Base-by-base conservation (phyloP, 2,888 invertebrate species). In the Tetranychus truncatus region DNA sequence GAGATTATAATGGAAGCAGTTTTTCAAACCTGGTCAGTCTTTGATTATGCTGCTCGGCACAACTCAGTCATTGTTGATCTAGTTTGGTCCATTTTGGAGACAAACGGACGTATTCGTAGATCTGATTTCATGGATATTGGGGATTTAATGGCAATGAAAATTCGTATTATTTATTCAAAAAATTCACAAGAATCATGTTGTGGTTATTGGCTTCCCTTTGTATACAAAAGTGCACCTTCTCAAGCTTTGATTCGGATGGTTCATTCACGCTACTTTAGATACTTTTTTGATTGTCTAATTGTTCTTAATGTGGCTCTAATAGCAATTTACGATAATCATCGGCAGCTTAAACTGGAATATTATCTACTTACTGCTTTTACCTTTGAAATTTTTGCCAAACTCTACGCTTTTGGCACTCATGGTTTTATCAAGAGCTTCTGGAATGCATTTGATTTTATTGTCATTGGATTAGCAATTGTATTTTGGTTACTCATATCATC, bases 401-500 rank as follows among this genome's bases (percentile, higher is more conserved):
- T 85, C 20, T 84, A 84, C 77, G 80, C 82, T 6, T 81, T 81
- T 77, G 84, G 84, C 75, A 79, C 80, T 4, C 75, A 77, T 72
- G 80, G 82, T 73, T 84, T 84, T 79, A 82, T 83, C 76, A 78
- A 76, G 21, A 80, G 80, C 71, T 80, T 82, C 71, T 84, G 84
- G 84, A 84, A 85, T 78, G 77, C 81, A 83, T 84, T 84, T 81
- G 84, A 84, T 78, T 82, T 84, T 76, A 75, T 84, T 15, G 83
- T 84, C 4, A 83, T 84, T 76, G 81, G 81, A 55, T 80, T 82
- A 18, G 84, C 84, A 34, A 77, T 81, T 24, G 74, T 82, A 45
- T 79, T 76, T 15, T 76, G 44, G 24, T 11, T 76, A 20, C 20
- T 76, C 5, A 71, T 76, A 18, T 66, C 69, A 66, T 55, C 69